Evolutionary conservation across 2,113 vertebrate genomes (phyloP).

Genomic region (Ondatra zibethicus): DNA sequence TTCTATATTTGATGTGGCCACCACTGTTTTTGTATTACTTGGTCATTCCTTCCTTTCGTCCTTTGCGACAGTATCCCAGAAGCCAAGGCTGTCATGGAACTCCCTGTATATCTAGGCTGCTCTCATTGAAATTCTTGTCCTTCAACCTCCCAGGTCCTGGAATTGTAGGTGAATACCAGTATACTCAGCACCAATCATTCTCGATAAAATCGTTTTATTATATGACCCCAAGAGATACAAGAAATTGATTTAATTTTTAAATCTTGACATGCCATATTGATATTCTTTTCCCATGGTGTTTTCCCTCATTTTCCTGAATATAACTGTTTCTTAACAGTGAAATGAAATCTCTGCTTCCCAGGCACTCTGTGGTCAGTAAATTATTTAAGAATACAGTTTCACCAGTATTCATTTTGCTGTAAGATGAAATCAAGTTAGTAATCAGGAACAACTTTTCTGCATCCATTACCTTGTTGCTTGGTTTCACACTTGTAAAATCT

Average conservation of each 20-base stretch:
- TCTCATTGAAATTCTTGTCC: background rate
- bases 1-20: background rate
- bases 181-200: background rate
- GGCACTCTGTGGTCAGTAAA: slow-evolving; percentile 18
- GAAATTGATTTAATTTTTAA: slow-evolving; percentile 3
- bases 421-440: slow-evolving; percentile 48
- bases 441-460: background rate
- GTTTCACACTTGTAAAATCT: background rate
- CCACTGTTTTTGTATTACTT: background rate
- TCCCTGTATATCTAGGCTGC: background rate
- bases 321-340: slow-evolving; percentile 65
- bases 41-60: background rate
- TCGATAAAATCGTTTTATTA: slow-evolving; percentile 58
- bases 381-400: slow-evolving; percentile 59
- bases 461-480: background rate
- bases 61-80: background rate
- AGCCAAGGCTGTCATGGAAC: background rate
- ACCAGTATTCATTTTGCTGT: background rate
- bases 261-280: slow-evolving; percentile 57
- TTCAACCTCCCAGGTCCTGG: background rate
- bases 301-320: slow-evolving; percentile 56
- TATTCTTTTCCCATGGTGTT: slow-evolving; percentile 53
- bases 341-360: slow-evolving; percentile 68
- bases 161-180: background rate
- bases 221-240: slow-evolving; percentile 55